Evolutionary conservation across 2,113 vertebrate species (phyloP), one percentile per base, ranked within the genome.

Genomic region (Tauraco erythrolophus): DNA sequence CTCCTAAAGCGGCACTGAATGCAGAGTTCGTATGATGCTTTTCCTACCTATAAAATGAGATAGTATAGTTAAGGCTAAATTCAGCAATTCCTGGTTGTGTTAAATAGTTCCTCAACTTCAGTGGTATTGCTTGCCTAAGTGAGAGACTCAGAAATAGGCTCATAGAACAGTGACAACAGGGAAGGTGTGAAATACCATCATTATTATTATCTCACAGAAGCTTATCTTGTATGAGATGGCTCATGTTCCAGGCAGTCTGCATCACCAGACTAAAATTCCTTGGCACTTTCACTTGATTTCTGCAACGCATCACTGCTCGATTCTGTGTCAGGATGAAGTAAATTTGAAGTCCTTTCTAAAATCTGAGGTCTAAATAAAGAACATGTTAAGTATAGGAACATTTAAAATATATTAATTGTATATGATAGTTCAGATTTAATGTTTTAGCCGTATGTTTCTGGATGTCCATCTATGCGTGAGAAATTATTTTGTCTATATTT

Each of bases 251-350:
- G 83, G 30, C 88, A 92, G 57, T 56, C 85, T 91, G 77, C 61
- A 35, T 85, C 71, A 74, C 46, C 51, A 89, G 50, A 64, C 35
- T 31, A 81, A 74, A 86, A 92, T 68, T 94, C 72, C 64, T 89
- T 94, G 80, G 66, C 78, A 70, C 35, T 89, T 88, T 69, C 23
- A 37, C 53, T 83, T 76, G 58, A 70, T 96, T 86, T 90, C 37
- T 88, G 66, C 88, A 86, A 25, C 3, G 4, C 1, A 1, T 54
- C 60, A 37, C 39, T 84, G 56, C 53, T 89, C 6, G 5, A 45
- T 91, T 81, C 86, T 57, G 46, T 89, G 45, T 31, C 56, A 97
- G 39, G 25, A 75, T 68, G 24, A 89, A 94, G 86, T 66, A 93
- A 83, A 92, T 77, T 71, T 19, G 18, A 72, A 77, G 9, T 77